Evolutionary conservation across 23 tunicate species (phyloP), one percentile per base, ranked within the genome.

Genomic region (Aplidium turbinatum): DNA sequence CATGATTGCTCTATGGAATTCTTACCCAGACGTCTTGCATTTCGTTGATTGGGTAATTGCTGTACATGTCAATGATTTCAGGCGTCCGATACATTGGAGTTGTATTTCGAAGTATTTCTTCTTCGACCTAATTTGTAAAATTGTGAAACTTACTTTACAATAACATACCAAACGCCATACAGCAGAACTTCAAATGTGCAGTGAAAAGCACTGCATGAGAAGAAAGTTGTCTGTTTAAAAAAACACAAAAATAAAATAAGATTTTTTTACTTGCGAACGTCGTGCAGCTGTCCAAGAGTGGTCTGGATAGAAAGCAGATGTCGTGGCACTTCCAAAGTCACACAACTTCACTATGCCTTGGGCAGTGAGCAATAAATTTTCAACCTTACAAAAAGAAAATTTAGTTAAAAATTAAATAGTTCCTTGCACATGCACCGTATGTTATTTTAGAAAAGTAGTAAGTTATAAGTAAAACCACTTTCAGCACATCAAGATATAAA

Each of bases 61-160:
- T 89, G 82, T 95, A 95, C 95, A 95, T 83, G 73, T 95, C 96
- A 79, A 91, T 89, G 82, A 95, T 95, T 75, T 95, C 99, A 23
- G 99, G 99, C 2, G 96, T 85, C 4, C 99, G 70, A 73, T 95
- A 95, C 90, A 91, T 91, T 7, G 96, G 99, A 29, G 99, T 85
- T 16, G 98, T 86, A 72, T 93, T 93, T 11, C 81, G 60, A 28
- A 68, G 42, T 28, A 93, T 86, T 48, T 93, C 98, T 69, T 86
- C 93, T 63, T 93, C 93, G 33, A 85, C 93, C 93, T 85, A 31
- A 46, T n/a, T n/a, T n/a, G n/a, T n/a, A n/a, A n/a, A n/a, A n/a
- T n/a, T n/a, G n/a, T n/a, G n/a, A n/a, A n/a, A n/a, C n/a, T n/a
- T n/a, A n/a, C n/a, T n/a, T n/a, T n/a, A n/a, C n/a, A n/a, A n/a